Conservation (phyloP, 1,140 invertebrate genomes). For the Micrasema longulum region DNA sequence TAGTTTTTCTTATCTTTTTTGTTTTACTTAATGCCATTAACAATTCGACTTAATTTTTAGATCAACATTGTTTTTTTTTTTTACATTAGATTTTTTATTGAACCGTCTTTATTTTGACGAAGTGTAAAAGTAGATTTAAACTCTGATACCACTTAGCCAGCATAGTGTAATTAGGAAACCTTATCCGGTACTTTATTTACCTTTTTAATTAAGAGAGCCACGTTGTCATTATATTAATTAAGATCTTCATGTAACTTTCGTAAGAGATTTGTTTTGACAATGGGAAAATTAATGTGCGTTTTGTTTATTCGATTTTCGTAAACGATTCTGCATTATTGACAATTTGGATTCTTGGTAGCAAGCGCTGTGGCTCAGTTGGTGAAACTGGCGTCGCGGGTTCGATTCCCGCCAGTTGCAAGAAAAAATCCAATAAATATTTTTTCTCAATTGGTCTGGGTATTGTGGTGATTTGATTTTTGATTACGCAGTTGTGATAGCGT, state of each 20-base stretch:
- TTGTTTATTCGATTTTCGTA: slow-evolving; percentile 18
- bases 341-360: slow-evolving; percentile 9
- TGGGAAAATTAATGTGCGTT: background rate
- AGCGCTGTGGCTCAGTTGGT: background rate
- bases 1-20: slow-evolving; percentile 7
- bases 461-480: too few species aligned
- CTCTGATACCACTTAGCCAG: too few species aligned
- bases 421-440: too few species aligned
- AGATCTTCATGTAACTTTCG: slow-evolving; percentile 1
- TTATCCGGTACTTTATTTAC: slow-evolving; percentile 10
- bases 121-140: slow-evolving; percentile 10
- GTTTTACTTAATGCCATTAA: background rate
- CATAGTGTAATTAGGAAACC: slow-evolving; percentile 24
- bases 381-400: too few species aligned
- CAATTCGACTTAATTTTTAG: slow-evolving; percentile 11
- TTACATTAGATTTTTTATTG: slow-evolving; percentile 10
- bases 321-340: slow-evolving; percentile 15
- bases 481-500: too few species aligned
- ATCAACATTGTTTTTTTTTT: slow-evolving; percentile 35
- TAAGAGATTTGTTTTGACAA: background rate
- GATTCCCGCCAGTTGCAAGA: too few species aligned
- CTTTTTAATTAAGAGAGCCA: slow-evolving; percentile 21
- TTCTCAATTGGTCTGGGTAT: too few species aligned
- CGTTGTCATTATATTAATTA: slow-evolving; percentile 15
- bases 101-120: slow-evolving; percentile 1